These are phyloP conservation scores for Malurus leucopterus DNA, from an alignment of 2,797 vertebrate species.

Conservation along the genomic window DNA sequence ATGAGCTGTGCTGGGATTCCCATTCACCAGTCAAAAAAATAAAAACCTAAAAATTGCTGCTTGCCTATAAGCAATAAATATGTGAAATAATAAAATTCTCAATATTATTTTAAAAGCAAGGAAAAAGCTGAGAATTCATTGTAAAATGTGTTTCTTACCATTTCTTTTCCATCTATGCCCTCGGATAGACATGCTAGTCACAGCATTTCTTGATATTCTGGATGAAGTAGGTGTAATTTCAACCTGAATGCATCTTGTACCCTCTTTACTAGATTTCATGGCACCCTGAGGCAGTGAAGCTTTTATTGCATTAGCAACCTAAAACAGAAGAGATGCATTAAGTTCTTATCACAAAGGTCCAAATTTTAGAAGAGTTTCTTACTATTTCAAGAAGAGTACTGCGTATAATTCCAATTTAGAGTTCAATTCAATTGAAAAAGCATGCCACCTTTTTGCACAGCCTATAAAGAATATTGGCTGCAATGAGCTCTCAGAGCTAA, in stretches of 20 bases:
- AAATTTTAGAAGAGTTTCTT: background rate
- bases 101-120: background rate
- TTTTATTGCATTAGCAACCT: conserved; percentile 98
- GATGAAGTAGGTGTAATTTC: conserved; percentile 96
- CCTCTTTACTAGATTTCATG: conserved; percentile 90
- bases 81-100: background rate
- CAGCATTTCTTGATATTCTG: conserved; percentile 96
- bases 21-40: background rate
- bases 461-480: background rate
- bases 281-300: conserved; percentile 87
- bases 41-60: background rate
- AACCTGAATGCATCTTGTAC: conserved; percentile 92
- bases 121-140: background rate
- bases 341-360: conserved; percentile 34
- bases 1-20: background rate
- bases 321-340: conserved; percentile 16
- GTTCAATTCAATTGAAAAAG: background rate
- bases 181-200: conserved; percentile 95
- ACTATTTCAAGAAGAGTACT: background rate
- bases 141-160: conserved; percentile 76
- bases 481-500: background rate
- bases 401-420: background rate
- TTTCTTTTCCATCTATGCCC: conserved; percentile 98
- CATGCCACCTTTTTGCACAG: background rate
- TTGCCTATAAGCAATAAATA: background rate